Evolutionary conservation across 2,797 vertebrate species (phyloP), one percentile per base, ranked within the genome.

Genomic region (Myripristis jacobus): DNA sequence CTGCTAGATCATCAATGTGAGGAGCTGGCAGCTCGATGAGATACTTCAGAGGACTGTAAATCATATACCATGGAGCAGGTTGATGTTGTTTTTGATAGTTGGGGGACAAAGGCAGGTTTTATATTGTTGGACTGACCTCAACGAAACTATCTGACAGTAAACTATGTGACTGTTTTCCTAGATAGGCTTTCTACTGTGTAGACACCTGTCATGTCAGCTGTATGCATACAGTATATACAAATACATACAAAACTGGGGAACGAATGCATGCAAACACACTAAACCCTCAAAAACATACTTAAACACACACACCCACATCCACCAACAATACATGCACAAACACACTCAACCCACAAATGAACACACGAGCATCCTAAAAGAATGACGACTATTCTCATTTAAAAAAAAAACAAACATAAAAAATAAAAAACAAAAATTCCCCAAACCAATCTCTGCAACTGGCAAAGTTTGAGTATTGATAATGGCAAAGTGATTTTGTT

Each of bases 121-220:
- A 83, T 91, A 85, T 74, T 66, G 62, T 86, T 86, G 51, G 57
- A 86, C 75, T 77, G 80, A 90, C 87, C 84, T 89, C 81, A 60
- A 70, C 16, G 50, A 66, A 52, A 36, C 9, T 19, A 80, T 75
- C 51, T 81, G 77, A 66, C 81, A 77, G 86, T 86, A 90, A 88
- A 90, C 88, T 81, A 80, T 66, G 69, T 8, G 38, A 6, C 75
- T 73, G 77, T 29, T 74, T 73, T 67, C 31, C 54, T 8, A 22
- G 13, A 34, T 71, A 8, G 50, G n/a, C 73, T 84, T 89, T n/a
- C 84, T 87, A 87, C 85, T 18, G 62, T 51, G 73, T 47, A 29
- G 69, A 77, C 58, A 74, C 22, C 57, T 47, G 13, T 66, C 31
- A 73, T 15, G 67, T 70, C 22, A 55, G 6, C 38, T 38, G 13